Base-by-base conservation (phyloP, 2,113 vertebrate genomes). In the Poicephalus meyeri region DNA sequence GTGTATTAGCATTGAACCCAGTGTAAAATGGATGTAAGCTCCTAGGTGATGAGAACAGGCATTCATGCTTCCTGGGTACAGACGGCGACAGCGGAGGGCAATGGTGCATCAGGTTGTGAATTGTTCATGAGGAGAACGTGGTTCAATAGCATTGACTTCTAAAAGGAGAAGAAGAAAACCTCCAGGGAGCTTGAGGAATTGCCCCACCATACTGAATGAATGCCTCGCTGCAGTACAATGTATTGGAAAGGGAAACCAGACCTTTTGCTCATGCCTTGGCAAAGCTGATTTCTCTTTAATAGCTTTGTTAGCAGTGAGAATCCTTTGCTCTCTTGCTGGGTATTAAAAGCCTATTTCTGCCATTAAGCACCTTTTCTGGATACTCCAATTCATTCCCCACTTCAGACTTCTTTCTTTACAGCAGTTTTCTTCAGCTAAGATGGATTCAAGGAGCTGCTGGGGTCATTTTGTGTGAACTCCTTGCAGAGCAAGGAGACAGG, bases 1-100 rank as follows among this genome's bases (percentile, higher is more conserved):
- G 9, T 3, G 15, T 10, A 2, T 37, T 6, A 17, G 15, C 25
- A 5, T 39, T 16, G 1, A 1, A 7, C 11, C 20, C 19, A 2
- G 23, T 12, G 33, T 9, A 24, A 37, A 74, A 7, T 4, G 29
- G 42, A 4, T 64, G 25, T 25, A 21, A 29, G 52, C 28, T 12
- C n/a, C 33, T 12, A 4, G 0, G 18, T 15, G 71, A 24, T 24
- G 64, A 16, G 42, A 63, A 25, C 9, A 19, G 47, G 7, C 31
- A 8, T 37, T 24, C 17, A 11, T 0, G 1, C 19, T 70, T 9
- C 33, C 37, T 1, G 1, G 15, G 25, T 12, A 4, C 26, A 26
- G 25, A 6, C 2, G 42, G 21, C 15, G 65, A 12, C 29, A 42
- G 29, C 0, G 26, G 39, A 86, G 25, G 26, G 52, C 58, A 72